Percentiles rank a stretch among this genome's conserved stretches.
Conservation (phyloP, 2,797 vertebrate species). For the Rhodeus uyekii region DNA sequence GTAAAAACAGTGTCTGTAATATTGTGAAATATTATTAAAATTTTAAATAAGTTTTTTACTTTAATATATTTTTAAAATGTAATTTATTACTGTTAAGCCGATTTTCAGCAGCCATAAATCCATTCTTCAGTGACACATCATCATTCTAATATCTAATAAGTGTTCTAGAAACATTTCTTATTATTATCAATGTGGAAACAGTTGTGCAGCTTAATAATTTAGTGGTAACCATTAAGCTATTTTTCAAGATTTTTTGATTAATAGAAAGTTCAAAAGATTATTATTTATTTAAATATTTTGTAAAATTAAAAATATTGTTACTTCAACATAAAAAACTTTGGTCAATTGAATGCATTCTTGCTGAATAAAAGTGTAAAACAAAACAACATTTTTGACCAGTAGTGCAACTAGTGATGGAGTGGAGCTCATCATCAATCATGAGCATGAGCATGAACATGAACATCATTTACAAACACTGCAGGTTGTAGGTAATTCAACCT, state of each 20-base stretch:
- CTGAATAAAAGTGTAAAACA: not conserved
- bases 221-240: not conserved
- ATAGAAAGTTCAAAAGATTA: no score
- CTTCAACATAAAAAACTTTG: no score
- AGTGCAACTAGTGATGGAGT: not conserved
- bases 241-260: not conserved
- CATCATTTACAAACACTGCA: not conserved
- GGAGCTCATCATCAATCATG: not conserved
- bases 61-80: no score
- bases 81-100: not conserved
- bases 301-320: no score
- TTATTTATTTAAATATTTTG: no score
- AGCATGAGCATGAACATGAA: not conserved
- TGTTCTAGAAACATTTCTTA: not conserved
- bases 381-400: not conserved
- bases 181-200: not conserved
- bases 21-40: no score
- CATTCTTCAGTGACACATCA: not conserved
- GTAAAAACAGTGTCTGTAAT: no score
- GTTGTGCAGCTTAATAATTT: not conserved
- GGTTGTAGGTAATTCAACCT: not conserved
- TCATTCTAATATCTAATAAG: not conserved
- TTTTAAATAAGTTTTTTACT: no score
- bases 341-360: not conserved
- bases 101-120: not conserved